These are phyloP conservation scores for Listronotus bonariensis DNA, from an alignment of 1,140 invertebrate genomes.

Conservation along the genomic window DNA sequence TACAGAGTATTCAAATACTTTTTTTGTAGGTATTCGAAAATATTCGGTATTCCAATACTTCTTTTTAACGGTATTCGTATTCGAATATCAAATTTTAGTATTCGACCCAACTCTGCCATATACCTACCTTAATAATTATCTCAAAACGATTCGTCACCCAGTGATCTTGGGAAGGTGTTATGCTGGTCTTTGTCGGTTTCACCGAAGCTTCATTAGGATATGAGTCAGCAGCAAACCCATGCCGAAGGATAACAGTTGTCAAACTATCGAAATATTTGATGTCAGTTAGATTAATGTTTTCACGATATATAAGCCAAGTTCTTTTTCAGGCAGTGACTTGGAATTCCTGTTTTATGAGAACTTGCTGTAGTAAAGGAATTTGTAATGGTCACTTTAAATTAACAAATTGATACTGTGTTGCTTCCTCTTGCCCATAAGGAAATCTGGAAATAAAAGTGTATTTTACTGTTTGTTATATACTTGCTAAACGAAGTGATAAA, in stretches of 20 bases:
- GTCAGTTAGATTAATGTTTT: slow-evolving; percentile 54
- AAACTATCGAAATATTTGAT: slow-evolving; percentile 53
- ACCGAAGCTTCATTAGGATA: slow-evolving; percentile 48
- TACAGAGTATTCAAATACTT: too few relatives aligned
- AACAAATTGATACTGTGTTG: slow-evolving; percentile 15
- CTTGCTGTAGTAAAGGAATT: slow-evolving; percentile 35
- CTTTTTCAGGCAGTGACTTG: slow-evolving; percentile 42
- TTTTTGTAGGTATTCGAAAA: too few relatives aligned
- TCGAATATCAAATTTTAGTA: too few relatives aligned
- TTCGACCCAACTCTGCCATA: too few relatives aligned
- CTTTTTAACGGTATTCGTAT: too few relatives aligned
- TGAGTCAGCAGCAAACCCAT: slow-evolving; percentile 48
- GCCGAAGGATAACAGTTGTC: slow-evolving; percentile 47
- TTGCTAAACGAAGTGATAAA: too few relatives aligned
- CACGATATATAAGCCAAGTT: slow-evolving; percentile 48
- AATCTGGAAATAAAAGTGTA: too few relatives aligned
- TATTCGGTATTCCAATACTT: too few relatives aligned
- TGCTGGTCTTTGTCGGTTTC: slow-evolving; percentile 48
- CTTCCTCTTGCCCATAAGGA: too few relatives aligned
- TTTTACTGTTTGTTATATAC: too few relatives aligned
- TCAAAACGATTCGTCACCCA: slow-evolving; percentile 13
- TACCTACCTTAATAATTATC: too few relatives aligned
- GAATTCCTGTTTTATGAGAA: slow-evolving; percentile 32
- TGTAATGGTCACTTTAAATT: slow-evolving; percentile 40
- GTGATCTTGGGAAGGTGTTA: slow-evolving; percentile 35